These are phyloP conservation scores for Morpho helenor DNA, from an alignment of 2,888 invertebrate genomes.

Conservation along the genomic window DNA sequence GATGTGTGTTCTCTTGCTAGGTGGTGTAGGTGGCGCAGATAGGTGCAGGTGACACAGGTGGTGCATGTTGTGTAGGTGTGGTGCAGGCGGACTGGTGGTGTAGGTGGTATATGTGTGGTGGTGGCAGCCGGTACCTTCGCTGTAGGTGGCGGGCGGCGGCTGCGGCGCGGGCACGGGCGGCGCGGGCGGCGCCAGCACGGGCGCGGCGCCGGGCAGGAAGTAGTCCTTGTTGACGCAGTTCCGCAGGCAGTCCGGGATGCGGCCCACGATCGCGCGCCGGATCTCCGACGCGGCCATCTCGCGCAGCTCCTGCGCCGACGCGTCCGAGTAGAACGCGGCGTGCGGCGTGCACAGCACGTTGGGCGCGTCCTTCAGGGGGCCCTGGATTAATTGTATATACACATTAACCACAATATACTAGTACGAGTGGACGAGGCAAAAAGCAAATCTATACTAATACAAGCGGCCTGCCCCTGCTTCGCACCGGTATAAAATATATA, in stretches of 20 bases:
- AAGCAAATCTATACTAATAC: no score
- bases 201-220: constrained; percentile 83
- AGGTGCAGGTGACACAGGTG: no score
- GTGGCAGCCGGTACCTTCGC: constrained; percentile 31
- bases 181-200: constrained; percentile 40
- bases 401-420: no score
- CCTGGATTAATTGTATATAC: constrained; percentile 64
- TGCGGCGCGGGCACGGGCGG: constrained; percentile 46
- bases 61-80: no score
- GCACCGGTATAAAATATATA: no score
- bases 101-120: no score
- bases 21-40: no score
- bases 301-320: constrained; percentile 97
- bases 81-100: no score
- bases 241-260: constrained; percentile 98
- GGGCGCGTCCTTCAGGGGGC: constrained; percentile 97
- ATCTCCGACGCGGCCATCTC: constrained; percentile 99
- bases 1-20: no score
- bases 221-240: constrained; percentile 98
- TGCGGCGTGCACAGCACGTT: constrained; percentile 99
- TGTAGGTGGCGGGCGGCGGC: constrained; percentile 52
- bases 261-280: constrained; percentile 97
- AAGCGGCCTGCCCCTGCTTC: no score
- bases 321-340: constrained; percentile 99
- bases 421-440: no score